phyloP scores from a whole-genome alignment of 2,113 vertebrate species.

The Triplophysa rosa region DNA sequence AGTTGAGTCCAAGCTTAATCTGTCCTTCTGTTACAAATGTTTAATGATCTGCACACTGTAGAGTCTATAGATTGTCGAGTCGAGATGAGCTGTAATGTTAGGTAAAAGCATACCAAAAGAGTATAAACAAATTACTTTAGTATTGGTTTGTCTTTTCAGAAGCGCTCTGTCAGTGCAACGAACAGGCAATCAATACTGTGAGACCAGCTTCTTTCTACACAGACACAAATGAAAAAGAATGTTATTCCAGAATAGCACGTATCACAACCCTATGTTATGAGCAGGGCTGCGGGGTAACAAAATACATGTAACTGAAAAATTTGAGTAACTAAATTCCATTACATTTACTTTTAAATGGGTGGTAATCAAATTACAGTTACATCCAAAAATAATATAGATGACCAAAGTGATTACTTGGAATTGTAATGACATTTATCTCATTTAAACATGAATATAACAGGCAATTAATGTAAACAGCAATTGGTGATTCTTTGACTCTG shows the following conservation, averaged over 20 bases:
- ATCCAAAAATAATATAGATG: too few relatives aligned
- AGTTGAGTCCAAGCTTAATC: background rate
- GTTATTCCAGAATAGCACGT: conserved; percentile 30
- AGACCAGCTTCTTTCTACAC: conserved; percentile 43
- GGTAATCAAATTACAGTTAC: too few relatives aligned
- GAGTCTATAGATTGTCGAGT: conserved; percentile 19
- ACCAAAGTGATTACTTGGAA: too few relatives aligned
- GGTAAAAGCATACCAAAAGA: conserved; percentile 50
- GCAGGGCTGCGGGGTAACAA: too few relatives aligned
- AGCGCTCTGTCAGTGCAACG: conserved; percentile 61
- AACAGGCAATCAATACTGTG: conserved; percentile 64
- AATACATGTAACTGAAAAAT: too few relatives aligned
- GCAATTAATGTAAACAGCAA: too few relatives aligned
- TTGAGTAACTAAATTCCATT: too few relatives aligned
- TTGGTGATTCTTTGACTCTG: too few relatives aligned
- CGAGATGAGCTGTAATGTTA: conserved; percentile 46
- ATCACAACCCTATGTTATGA: conserved; percentile 40
- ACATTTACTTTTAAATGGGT: too few relatives aligned
- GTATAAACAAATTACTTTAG: conserved; percentile 64
- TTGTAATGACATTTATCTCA: too few relatives aligned
- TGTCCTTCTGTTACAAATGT: background rate
- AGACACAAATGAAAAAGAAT: conserved; percentile 49
- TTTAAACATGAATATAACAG: too few relatives aligned
- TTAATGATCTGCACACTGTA: background rate
- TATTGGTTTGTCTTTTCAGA: conserved; percentile 64